Evolutionary conservation across 2,113 vertebrate genomes (phyloP).

Genomic region (Mus spicilegus): DNA sequence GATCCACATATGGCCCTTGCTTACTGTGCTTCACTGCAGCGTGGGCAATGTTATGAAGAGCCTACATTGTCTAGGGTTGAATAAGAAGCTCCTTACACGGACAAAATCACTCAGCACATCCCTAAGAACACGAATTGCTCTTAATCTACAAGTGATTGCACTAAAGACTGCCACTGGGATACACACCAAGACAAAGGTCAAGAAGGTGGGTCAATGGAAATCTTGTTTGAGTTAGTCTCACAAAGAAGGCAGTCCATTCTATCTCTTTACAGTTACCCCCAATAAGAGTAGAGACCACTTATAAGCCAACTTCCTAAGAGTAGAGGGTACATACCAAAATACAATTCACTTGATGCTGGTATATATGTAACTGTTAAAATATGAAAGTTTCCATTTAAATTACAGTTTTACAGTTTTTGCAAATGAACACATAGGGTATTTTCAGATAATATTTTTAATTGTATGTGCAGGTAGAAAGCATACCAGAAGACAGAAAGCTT

Average conservation of each 20-base stretch:
- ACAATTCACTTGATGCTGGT: not conserved
- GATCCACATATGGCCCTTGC: not conserved
- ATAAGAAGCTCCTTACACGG: too few species aligned
- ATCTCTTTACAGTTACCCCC: not conserved
- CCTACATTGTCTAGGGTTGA: not conserved
- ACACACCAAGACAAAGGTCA: not conserved
- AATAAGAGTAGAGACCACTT: not conserved
- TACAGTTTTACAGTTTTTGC: not conserved
- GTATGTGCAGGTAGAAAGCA: not conserved
- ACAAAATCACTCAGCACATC: not conserved
- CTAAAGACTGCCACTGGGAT: not conserved
- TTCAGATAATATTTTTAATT: not conserved
- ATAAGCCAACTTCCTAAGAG: not conserved
- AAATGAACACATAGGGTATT: not conserved
- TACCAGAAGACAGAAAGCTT: not conserved
- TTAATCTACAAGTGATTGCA: not conserved
- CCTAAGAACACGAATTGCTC: not conserved
- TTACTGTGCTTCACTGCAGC: not conserved
- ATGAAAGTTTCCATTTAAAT: not conserved
- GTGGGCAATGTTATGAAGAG: not conserved
- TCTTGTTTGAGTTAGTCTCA: not conserved
- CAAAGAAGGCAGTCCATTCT: not conserved
- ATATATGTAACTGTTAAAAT: not conserved
- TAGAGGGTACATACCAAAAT: not conserved
- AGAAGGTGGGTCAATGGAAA: not conserved